Evolutionary conservation across 1,140 invertebrate species (phyloP), one percentile per base, ranked within the genome.

Genomic region (Apocrypta bakeri): DNA sequence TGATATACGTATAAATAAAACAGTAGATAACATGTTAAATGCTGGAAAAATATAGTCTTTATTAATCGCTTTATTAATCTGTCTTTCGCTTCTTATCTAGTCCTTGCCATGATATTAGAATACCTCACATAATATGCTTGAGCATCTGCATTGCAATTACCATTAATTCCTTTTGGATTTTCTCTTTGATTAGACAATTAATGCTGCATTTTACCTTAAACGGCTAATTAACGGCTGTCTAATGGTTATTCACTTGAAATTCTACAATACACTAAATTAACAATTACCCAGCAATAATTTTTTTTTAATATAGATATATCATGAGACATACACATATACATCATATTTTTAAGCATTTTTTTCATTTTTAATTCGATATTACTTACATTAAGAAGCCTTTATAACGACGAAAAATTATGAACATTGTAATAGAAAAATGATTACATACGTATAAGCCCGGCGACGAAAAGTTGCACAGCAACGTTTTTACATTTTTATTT

Each of bases 41-140:
- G 85, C 85, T 89, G 87, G 86, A 89, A 89, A 89, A 89, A 89
- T 89, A 89, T 87, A 87, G 84, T 87, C 85, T 89, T 88, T 87
- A 88, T 88, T 89, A 73, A 79, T 81, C 33, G 69, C 40, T 84
- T 84, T n/a, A n/a, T n/a, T n/a, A n/a, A n/a, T 84, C 74, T 85
- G 74, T 82, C 31, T 1, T 81, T 68, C 82, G n/a, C 27, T 37
- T 83, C 33, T 85, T 66, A 77, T 66, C 9, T 63, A 33, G 37
- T 74, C 33, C 63, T 77, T 71, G 24, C 76, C 64, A 63, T 69
- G 25, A 68, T 29, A 63, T 31, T 64, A 24, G 24, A n/a, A n/a
- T 25, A 64, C 25, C 61, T 64, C 14, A 24, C 24, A 8, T 66
- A 27, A 14, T 27, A 27, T 14, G 27, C 25, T 31, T 12, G n/a